These are phyloP conservation scores for Numenius arquata DNA, from an alignment of 2,113 vertebrate species.

Conservation along the genomic window DNA sequence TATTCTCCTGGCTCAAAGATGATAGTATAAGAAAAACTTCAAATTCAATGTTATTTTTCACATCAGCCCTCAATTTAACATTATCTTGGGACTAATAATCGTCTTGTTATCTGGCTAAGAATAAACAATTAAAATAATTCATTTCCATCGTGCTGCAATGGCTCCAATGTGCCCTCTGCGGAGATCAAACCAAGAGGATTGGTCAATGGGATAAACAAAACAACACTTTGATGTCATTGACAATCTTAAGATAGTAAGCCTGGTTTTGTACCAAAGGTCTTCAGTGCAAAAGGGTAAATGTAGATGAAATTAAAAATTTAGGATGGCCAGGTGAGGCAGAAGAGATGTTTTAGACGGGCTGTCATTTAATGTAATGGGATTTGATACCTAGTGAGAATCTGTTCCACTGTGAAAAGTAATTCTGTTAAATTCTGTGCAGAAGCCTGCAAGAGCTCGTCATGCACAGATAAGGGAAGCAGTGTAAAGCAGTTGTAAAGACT, in stretches of 20 bases:
- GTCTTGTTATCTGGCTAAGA: background rate
- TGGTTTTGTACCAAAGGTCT: background rate
- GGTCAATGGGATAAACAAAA: background rate
- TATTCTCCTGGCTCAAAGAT: background rate
- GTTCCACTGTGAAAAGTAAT: conserved; percentile 34
- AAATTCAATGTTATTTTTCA: background rate
- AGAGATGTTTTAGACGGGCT: background rate
- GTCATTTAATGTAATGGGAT: conserved; percentile 45
- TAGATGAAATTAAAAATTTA: conserved; percentile 44
- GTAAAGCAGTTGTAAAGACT: background rate
- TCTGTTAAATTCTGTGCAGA: conserved; percentile 37
- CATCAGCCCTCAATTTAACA: background rate
- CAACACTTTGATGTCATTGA: background rate
- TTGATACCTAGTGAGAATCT: conserved; percentile 28
- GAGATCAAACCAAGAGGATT: background rate
- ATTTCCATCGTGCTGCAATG: background rate
- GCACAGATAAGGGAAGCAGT: background rate
- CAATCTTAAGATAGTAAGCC: conserved; percentile 1
- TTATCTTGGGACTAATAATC: background rate
- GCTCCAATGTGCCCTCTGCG: background rate
- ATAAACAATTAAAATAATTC: background rate
- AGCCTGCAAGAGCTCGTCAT: background rate
- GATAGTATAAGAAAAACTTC: background rate
- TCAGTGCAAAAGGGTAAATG: background rate
- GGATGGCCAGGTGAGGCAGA: background rate